These are phyloP conservation scores for Alligator mississippiensis DNA, from an alignment of 2,113 vertebrate species.

Conservation along the genomic window DNA sequence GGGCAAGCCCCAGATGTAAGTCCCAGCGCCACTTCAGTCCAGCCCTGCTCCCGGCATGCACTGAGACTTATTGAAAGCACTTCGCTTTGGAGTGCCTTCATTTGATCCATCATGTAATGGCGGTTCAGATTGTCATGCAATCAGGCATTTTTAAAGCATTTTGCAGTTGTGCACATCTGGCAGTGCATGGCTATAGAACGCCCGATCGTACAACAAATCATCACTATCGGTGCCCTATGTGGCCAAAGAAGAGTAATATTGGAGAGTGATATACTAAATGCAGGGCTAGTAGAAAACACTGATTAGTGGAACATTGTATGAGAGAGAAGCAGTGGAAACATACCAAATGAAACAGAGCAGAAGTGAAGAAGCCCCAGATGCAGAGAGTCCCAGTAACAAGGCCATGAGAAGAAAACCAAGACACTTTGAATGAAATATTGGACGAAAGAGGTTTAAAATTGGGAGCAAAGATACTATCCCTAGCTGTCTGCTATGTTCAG, in stretches of 20 bases:
- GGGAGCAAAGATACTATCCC: slow-evolving; percentile 5
- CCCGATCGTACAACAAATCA: too few relatives aligned
- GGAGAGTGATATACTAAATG: background rate
- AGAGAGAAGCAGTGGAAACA: background rate
- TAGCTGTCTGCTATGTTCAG: background rate
- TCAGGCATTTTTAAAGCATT: too few relatives aligned
- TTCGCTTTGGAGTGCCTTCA: too few relatives aligned
- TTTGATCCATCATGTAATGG: too few relatives aligned
- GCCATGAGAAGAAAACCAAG: background rate
- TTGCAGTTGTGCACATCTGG: too few relatives aligned
- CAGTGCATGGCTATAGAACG: too few relatives aligned
- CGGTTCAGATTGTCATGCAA: too few relatives aligned
- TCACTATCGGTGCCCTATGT: too few relatives aligned
- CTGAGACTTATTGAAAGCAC: too few relatives aligned
- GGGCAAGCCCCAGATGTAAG: too few relatives aligned
- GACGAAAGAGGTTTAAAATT: background rate
- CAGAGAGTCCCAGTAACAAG: background rate
- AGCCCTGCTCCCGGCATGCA: too few relatives aligned
- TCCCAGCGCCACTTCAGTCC: too few relatives aligned
- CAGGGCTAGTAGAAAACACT: background rate
- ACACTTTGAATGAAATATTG: background rate
- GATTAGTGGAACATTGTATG: background rate
- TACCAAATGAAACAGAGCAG: background rate
- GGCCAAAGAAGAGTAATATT: background rate
- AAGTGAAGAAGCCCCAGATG: background rate